Evolutionary conservation across 1,140 invertebrate genomes (phyloP).

Genomic region (Oreohelix idahoensis): DNA sequence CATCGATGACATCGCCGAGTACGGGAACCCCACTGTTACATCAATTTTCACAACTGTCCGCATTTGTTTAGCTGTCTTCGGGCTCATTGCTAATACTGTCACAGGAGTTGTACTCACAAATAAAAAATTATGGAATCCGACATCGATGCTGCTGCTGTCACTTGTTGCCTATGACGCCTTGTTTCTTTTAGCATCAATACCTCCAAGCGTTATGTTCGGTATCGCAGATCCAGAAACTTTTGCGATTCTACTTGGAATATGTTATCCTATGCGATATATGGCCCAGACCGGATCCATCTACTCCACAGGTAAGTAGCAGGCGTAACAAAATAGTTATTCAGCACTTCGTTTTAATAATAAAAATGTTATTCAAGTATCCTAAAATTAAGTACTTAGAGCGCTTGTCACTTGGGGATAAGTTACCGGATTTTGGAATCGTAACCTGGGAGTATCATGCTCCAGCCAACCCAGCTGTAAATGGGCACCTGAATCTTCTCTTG

Average conservation of each 20-base stretch:
- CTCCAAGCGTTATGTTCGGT: slow-evolving; percentile 9
- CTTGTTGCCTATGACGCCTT: slow-evolving; percentile 56
- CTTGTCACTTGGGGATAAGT: too few relatives aligned
- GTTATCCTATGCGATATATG: slow-evolving; percentile 77
- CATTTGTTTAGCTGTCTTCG: slow-evolving; percentile 73
- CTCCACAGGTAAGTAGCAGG: slow-evolving; percentile 73
- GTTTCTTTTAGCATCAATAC: slow-evolving; percentile 71
- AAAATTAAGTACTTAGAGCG: too few relatives aligned
- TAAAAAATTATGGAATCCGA: slow-evolving; percentile 53
- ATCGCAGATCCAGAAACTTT: slow-evolving; percentile 13
- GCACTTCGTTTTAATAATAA: too few relatives aligned
- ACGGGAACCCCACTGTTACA: background rate
- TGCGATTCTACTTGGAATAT: slow-evolving; percentile 74
- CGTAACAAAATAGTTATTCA: too few relatives aligned
- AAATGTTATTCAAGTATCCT: too few relatives aligned
- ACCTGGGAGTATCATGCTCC: too few relatives aligned
- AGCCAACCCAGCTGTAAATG: too few relatives aligned
- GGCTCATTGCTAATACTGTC: slow-evolving; percentile 52
- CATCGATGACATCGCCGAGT: background rate
- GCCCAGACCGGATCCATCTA: slow-evolving; percentile 89
- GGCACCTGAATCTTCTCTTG: too few relatives aligned
- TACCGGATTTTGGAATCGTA: too few relatives aligned
- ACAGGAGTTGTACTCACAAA: slow-evolving; percentile 53
- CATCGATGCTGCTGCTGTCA: slow-evolving; percentile 55
- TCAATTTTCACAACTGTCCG: slow-evolving; percentile 26